Evolutionary conservation across 2,888 invertebrate genomes (phyloP).

Genomic region (Epicampocera succincta): DNA sequence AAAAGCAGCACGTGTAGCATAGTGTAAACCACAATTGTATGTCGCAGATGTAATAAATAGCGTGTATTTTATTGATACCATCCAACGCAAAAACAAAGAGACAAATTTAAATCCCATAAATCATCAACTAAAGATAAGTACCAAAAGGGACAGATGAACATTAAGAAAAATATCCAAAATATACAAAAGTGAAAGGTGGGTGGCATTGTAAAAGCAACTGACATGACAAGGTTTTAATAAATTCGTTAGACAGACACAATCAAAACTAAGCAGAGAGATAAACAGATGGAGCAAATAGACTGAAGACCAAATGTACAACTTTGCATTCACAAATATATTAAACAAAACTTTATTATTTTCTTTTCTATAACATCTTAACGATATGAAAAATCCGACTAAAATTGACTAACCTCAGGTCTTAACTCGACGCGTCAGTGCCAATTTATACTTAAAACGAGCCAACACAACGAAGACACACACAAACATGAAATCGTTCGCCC

Average conservation of each 20-base stretch:
- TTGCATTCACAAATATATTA: not conserved
- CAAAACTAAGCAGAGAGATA: conserved; percentile 34
- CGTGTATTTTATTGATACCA: too few species aligned
- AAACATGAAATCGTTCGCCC: not conserved
- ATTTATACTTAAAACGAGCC: conserved; percentile 43
- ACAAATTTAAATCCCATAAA: conserved; percentile 54
- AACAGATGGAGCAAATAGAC: conserved; percentile 37
- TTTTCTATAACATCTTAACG: conserved; percentile 7
- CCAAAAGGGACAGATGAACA: conserved; percentile 27
- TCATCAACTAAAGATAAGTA: conserved; percentile 40
- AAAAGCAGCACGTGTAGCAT: too few species aligned
- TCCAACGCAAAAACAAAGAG: conserved; percentile 1
- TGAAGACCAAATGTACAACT: not conserved
- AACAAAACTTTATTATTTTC: not conserved
- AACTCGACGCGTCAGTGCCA: conserved; percentile 58
- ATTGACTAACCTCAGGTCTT: conserved; percentile 51
- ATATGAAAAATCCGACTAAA: conserved; percentile 28
- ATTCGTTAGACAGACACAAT: conserved; percentile 55
- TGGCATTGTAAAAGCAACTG: conserved; percentile 53
- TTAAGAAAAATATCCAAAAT: conserved; percentile 11
- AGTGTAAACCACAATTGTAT: too few species aligned
- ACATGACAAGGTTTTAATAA: conserved; percentile 53
- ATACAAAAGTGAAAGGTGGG: conserved; percentile 60
- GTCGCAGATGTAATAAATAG: too few species aligned
- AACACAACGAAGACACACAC: not conserved